Percentiles rank a stretch among this genome's conserved stretches.
Evolutionary conservation across 2,113 vertebrate species (phyloP).

Genomic region (Corythaeola cristata): DNA sequence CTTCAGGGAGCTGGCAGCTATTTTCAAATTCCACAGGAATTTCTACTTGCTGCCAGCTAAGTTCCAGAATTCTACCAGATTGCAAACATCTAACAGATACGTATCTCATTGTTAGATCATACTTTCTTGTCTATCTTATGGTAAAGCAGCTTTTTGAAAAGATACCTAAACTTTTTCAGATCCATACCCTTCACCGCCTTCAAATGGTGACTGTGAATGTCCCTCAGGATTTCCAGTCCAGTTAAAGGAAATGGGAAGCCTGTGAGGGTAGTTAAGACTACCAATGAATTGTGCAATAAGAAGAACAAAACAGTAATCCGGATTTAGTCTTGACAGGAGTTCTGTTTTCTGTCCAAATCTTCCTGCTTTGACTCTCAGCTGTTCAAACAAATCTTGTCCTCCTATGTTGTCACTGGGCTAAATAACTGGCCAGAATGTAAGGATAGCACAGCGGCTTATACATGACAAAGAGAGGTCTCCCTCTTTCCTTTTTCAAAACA

Average conservation of each 20-base stretch:
- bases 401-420: neutral
- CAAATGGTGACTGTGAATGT: neutral
- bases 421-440: neutral
- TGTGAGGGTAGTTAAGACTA: neutral
- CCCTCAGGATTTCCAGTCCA: neutral
- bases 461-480: neutral
- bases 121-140: neutral
- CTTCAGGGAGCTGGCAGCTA: neutral
- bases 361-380: neutral
- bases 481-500: neutral
- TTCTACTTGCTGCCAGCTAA: constrained; percentile 57
- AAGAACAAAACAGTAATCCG: neutral
- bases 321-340: neutral
- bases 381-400: neutral
- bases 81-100: constrained; percentile 10
- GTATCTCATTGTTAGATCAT: neutral
- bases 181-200: neutral
- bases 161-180: neutral
- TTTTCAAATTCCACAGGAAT: constrained; percentile 47
- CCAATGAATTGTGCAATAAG: neutral
- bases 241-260: neutral
- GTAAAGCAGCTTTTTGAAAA: constrained; percentile 10
- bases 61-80: constrained; percentile 42
- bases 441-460: neutral
- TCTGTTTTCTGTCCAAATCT: neutral